Base-by-base conservation (phyloP, 2,113 vertebrate species). In the Raja brachyura region DNA sequence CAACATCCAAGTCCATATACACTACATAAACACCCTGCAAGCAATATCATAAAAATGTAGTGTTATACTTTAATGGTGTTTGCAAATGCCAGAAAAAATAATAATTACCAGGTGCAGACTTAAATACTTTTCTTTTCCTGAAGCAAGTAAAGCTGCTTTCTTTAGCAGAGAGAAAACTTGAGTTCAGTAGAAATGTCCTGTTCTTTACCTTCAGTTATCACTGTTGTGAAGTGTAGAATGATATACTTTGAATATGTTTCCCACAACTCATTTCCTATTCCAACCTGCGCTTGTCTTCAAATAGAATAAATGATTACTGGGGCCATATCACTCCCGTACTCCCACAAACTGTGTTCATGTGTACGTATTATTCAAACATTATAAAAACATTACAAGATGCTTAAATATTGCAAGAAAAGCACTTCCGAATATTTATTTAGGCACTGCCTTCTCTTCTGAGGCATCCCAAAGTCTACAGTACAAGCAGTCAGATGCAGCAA, bases 381-480 rank as follows among this genome's bases (percentile, higher is more conserved):
- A 56, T n/a, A 86, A 59, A 61, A 88, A 63, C 59, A 88, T 48
- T 73, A 92, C 31, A 92, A 74, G 33, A 70, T 39, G 73, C 20
- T 92, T 73, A 73, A 48, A 9, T 92, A 48, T 73, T 70, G 39
- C 66, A 92, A 92, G 39, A 39, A 92, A 92, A 92, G 88, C 88
- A 92, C 39, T 73, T 92, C 33, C 3, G 33, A 92, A 74, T 92
- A 92, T 92, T 92, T 92, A 92, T 25, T 73, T 92, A 74, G 33
- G 90, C 33, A 54, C 33, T 48, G 33, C 68, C 90, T 54, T 73
- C 6, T 54, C 90, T 70, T 31, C 90, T 92, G 66, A 22, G 39
- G 90, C 5, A 74, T 39, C 31, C 66, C 22, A 92, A 92, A 73
- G 68, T 70, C 14, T 68, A 66, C 59, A 90, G 61, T 61, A 66